Percentiles rank a stretch among this genome's conserved stretches.
These are phyloP conservation scores for Chroicocephalus ridibundus DNA, from an alignment of 2,113 vertebrate genomes.

Conservation along the genomic window DNA sequence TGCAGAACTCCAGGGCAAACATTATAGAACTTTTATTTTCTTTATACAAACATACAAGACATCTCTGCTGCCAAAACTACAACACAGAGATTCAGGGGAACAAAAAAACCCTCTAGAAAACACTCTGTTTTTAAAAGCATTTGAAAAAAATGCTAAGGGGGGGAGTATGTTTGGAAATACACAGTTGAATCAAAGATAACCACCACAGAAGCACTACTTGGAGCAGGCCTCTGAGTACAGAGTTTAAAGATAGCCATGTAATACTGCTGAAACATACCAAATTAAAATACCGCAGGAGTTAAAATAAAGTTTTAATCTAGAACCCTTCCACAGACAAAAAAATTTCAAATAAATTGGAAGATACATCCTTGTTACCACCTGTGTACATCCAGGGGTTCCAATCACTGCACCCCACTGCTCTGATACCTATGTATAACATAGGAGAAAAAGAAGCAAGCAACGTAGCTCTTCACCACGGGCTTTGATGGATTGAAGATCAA, in stretches of 20 bases:
- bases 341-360: not conserved
- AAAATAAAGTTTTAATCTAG: not conserved
- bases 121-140: not conserved
- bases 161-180: not conserved
- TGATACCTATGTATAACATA: conserved; percentile 49
- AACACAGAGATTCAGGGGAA: not conserved
- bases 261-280: not conserved
- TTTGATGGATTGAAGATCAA: not conserved
- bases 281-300: not conserved
- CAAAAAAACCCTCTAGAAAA: not conserved
- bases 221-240: not conserved
- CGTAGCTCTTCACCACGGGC: not conserved
- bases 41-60: not conserved
- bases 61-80: not conserved
- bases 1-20: not conserved
- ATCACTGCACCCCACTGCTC: not conserved
- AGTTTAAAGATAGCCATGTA: not conserved
- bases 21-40: not conserved
- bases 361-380: not conserved
- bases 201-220: not conserved
- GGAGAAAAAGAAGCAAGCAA: conserved; percentile 16
- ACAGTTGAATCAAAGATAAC: not conserved
- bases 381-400: not conserved
- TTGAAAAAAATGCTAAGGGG: not conserved
- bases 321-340: not conserved